Percentiles rank a stretch among this genome's conserved stretches.
These are phyloP conservation scores for Psilopogon haemacephalus DNA, from an alignment of 2,113 vertebrate genomes.

Conservation along the genomic window DNA sequence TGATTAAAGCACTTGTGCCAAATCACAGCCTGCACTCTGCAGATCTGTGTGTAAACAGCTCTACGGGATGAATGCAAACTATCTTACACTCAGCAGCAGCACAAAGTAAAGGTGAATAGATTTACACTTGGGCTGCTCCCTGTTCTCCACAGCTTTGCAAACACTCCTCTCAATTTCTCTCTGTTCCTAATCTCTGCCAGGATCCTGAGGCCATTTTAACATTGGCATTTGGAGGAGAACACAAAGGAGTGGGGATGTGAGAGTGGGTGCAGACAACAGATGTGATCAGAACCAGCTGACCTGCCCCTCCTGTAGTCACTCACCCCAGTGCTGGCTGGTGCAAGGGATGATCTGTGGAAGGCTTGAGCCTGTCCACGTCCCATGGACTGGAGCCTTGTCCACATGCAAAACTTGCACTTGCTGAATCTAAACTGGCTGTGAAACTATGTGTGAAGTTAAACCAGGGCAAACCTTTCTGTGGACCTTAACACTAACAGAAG, in stretches of 20 bases:
- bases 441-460: neutral
- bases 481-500: neutral
- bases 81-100: neutral
- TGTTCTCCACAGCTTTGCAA: conserved; percentile 35
- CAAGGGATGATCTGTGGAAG: neutral
- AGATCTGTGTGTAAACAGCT: neutral
- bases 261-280: neutral
- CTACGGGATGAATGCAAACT: conserved; percentile 15
- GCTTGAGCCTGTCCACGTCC: conserved; percentile 11
- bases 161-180: conserved; percentile 3
- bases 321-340: neutral
- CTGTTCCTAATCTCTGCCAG: neutral
- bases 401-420: neutral
- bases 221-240: neutral
- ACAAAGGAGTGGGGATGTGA: neutral
- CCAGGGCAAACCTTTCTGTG: neutral
- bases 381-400: neutral
- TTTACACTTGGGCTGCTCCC: neutral
- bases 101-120: conserved; percentile 43
- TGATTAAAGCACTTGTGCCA: neutral
- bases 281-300: neutral
- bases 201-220: conserved; percentile 6
- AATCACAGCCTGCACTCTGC: neutral
- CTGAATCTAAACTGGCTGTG: conserved; percentile 12
- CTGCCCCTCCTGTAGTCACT: neutral